Evolutionary conservation across 2,113 vertebrate genomes (phyloP).

Genomic region (Catharus bicknelli): DNA sequence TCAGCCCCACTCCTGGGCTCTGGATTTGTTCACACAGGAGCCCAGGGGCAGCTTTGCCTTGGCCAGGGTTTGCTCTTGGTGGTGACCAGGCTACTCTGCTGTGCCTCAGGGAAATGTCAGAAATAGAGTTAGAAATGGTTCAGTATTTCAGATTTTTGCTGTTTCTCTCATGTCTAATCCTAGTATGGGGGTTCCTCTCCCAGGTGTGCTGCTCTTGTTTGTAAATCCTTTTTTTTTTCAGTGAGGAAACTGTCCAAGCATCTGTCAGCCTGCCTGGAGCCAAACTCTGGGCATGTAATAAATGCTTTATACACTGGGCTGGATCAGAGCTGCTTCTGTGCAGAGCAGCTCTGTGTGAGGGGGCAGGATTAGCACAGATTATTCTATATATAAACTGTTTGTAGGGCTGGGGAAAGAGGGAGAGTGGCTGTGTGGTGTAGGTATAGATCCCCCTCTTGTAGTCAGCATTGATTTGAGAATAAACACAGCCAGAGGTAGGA

Average conservation of each 20-base stretch:
- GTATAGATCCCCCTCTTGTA: not conserved
- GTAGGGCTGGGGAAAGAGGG: not conserved
- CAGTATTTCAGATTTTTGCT: not conserved
- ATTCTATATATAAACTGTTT: slow-evolving; percentile 34
- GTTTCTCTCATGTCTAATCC: not conserved
- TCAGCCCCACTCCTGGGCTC: not conserved
- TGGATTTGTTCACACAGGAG: not conserved
- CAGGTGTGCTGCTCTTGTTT: not conserved
- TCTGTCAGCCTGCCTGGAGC: not conserved
- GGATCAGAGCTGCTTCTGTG: not conserved
- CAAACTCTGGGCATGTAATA: not conserved
- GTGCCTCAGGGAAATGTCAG: not conserved
- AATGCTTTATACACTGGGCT: not conserved
- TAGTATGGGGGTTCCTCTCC: accelerated
- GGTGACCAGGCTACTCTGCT: not conserved
- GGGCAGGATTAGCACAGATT: slow-evolving; percentile 46
- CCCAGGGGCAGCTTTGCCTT: not conserved
- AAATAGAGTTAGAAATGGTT: not conserved
- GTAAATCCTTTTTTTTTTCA: too few relatives aligned
- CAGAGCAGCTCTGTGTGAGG: not conserved
- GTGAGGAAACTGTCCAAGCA: too few relatives aligned
- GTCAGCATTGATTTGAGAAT: not conserved
- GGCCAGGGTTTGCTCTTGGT: not conserved
- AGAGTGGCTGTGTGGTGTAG: not conserved
- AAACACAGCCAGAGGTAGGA: not conserved